Evolutionary conservation across 1,140 invertebrate genomes (phyloP), one percentile per base, ranked within the genome.

Genomic region (Sycophila sp.): DNA sequence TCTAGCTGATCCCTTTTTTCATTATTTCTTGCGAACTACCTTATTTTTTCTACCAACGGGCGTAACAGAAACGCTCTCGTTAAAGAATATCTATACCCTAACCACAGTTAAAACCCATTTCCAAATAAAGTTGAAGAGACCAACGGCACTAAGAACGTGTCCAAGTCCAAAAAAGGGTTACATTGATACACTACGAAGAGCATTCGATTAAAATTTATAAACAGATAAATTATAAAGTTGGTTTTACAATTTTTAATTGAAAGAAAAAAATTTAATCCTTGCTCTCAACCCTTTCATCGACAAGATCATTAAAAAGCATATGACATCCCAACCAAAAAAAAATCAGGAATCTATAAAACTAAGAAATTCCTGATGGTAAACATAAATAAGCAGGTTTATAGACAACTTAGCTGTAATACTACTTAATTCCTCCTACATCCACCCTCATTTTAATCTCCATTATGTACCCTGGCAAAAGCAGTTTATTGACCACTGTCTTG

Each of bases 401-500:
- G 58, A 62, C 58, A 69, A 69, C 49, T 69, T 69, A 36, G 28
- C 51, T 28, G 55, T 17, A 26, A 38, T 38, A 38, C 22, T 49
- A n/a, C 5, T 62, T 42, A 34, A 24, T 5, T 60, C 28, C 51
- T 59, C 19, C 7, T n/a, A 38, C 0, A 67, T 13, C 34, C 22
- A 10, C 30, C 60, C 63, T 42, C 53, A 42, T 38, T 49, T 38
- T 63, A 26, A 53, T 63, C 49, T 51, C 45, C 42, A 51, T 69
- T 42, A 69, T 64, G 47, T 67, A 47, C 51, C 2, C 24, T 34
- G 72, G 73, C 76, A 76, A 30, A 75, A 79, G 69, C 76, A 74
- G 76, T 77, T 58, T 68, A 73, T 73, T 83, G 84, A 85, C 80
- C 58, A 79, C 84, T 86, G 84, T 79, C 76, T 81, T 82, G 77